These are phyloP conservation scores for Microctenopoma stevenorrisi DNA, from an alignment of 2,797 vertebrate species.

Conservation along the genomic window DNA sequence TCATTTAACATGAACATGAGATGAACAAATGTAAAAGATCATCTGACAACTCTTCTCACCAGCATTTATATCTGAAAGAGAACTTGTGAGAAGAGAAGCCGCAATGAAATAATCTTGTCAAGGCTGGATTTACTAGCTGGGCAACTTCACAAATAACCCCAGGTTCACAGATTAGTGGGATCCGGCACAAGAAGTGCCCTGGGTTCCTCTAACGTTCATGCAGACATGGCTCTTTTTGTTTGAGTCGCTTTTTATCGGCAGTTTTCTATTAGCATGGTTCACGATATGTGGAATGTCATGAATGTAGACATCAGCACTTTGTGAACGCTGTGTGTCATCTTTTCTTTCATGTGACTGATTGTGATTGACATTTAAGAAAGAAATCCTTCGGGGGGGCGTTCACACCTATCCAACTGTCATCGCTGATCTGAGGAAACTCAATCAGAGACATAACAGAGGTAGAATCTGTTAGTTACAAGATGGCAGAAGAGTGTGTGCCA, in stretches of 20 bases:
- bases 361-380: neutral
- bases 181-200: too few relatives aligned
- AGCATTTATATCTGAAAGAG: too few relatives aligned
- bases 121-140: neutral
- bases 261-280: neutral
- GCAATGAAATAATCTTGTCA: neutral
- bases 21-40: too few relatives aligned
- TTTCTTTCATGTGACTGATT: slow-evolving; percentile 4
- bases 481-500: neutral
- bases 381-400: neutral
- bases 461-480: neutral
- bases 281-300: neutral
- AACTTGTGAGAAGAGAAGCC: neutral
- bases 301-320: neutral
- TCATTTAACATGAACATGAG: too few relatives aligned
- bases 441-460: neutral
- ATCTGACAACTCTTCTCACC: too few relatives aligned
- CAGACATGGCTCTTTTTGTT: neutral
- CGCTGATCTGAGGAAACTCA: slow-evolving; percentile 17
- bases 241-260: neutral
- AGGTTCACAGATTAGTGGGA: neutral
- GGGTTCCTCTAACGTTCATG: neutral
- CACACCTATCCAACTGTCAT: slow-evolving; percentile 5
- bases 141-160: neutral
- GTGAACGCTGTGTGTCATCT: neutral